A percentile compares a stretch with the other conserved stretches of the same genome.
phyloP scores from a whole-genome alignment of 2,888 invertebrate genomes.

The Cerceris rybyensis region DNA sequence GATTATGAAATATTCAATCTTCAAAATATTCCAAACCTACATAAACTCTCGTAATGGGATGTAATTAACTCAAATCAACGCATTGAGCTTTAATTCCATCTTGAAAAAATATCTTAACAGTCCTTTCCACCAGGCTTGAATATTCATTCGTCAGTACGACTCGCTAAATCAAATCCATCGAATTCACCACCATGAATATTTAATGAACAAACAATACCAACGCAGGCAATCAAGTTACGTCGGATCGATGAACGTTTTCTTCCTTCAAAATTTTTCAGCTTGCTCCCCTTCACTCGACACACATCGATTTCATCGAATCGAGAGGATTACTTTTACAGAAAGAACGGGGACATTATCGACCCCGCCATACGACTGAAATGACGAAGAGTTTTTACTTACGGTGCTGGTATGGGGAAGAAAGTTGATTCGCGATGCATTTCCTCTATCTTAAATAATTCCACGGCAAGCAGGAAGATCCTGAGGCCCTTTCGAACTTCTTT shows the following conservation, averaged over 20 bases:
- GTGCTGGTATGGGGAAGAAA: conserved; percentile 2
- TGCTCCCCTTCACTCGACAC: background rate
- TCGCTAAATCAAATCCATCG: conserved; percentile 28
- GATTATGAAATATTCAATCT: no score
- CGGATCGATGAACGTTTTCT: conserved; percentile 10
- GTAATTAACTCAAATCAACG: no score
- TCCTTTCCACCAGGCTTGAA: conserved; percentile 23
- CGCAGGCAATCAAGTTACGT: conserved; percentile 37
- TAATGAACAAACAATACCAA: conserved; percentile 49
- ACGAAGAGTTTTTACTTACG: conserved; percentile 13
- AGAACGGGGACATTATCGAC: conserved; percentile 36
- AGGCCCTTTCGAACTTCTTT: conserved; percentile 47
- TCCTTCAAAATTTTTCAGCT: conserved; percentile 3
- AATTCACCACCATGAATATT: conserved; percentile 57
- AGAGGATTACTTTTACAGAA: background rate
- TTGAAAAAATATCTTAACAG: conserved; percentile 18
- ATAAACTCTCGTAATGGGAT: no score
- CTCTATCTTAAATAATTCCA: conserved; percentile 43
- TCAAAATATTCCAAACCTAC: no score
- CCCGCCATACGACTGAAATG: conserved; percentile 14
- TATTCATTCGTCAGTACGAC: conserved; percentile 23
- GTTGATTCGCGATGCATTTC: conserved; percentile 39
- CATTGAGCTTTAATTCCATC: conserved; percentile 5
- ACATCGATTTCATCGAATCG: background rate
- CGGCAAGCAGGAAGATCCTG: conserved; percentile 19